Conservation (phyloP, 2,113 vertebrate species). For the Nibea coibor region DNA sequence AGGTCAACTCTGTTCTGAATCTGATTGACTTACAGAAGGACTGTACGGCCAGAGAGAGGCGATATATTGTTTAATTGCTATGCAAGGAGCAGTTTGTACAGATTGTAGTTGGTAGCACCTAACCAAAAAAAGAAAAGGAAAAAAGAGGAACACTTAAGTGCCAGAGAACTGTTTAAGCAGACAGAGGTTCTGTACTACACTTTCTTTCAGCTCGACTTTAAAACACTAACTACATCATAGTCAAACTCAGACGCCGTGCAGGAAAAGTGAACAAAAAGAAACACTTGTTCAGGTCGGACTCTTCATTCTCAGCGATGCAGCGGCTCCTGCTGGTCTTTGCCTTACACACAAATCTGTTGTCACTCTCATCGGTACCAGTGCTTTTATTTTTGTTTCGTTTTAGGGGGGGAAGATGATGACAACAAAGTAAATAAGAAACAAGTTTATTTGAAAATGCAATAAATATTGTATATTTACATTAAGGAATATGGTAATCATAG, state of each 20-base stretch:
- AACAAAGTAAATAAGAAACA: conserved; percentile 62
- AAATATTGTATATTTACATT: conserved; percentile 85
- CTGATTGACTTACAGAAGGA: conserved; percentile 8
- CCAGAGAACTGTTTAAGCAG: conserved; percentile 62
- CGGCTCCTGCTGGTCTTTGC: conserved; percentile 80
- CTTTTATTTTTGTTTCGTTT: conserved; percentile 54
- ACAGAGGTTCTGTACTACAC: conserved; percentile 41
- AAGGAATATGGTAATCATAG: conserved; percentile 84
- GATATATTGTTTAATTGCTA: conserved; percentile 57
- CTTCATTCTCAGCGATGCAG: conserved; percentile 40
- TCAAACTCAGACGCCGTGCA: background rate
- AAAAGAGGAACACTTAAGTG: conserved; percentile 72
- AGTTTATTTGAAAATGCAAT: conserved; percentile 79
- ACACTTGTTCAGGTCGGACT: conserved; percentile 1
- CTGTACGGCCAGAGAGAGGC: conserved; percentile 23
- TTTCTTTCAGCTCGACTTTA: conserved; percentile 52
- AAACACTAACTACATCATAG: conserved; percentile 57
- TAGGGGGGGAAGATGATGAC: conserved; percentile 28
- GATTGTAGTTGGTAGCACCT: conserved; percentile 59
- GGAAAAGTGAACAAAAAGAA: background rate
- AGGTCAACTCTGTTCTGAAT: conserved; percentile 21
- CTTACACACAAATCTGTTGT: conserved; percentile 81
- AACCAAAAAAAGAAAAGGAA: conserved; percentile 58
- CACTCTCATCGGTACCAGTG: conserved; percentile 76
- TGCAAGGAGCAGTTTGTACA: conserved; percentile 75